Evolutionary conservation across 2,113 vertebrate genomes (phyloP), one percentile per base, ranked within the genome.

Genomic region (Rhipidura dahli): DNA sequence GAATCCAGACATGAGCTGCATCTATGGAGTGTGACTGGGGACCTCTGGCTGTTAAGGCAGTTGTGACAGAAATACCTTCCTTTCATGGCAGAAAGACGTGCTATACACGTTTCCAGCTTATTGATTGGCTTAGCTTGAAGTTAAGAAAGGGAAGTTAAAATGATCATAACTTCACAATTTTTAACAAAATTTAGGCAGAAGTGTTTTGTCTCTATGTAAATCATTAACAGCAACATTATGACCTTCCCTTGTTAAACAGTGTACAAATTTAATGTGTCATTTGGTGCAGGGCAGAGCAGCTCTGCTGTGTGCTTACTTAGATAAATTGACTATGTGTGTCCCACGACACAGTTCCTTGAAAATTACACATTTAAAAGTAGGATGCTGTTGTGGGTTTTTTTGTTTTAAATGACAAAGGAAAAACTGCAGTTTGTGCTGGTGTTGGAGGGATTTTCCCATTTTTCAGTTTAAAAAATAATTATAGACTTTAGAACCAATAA

Each of bases 101-200:
- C 31, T 30, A 1, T 39, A 2, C 4, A 1, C 0, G 0, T 50
- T 88, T 82, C 37, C 33, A 63, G 31, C 11, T 84, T 92, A 35
- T 35, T 79, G 70, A 71, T 12, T 64, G 33, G 23, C 37, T 79
- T 91, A 64, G 24, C 31, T 45, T 51, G 66, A 39, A 71, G 49
- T 83, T 76, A 35, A 4, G 56, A 89, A 65, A 87, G 33, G 35
- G 24, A 75, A 31, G 60, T 83, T 91, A 81, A 89, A 83, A 82
- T 71, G 13, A 82, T 69, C 0, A 0, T 37, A 57, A 10, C 24
- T 28, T 81, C 53, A 57, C 19, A 51, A 42, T 68, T 95, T 72
- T 65, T 24, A 54, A 89, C 37, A 83, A 92, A 79, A 90, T 79
- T 81, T 81, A 72, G 53, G 24, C 40, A 75, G 56, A 84, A 24